Evolutionary conservation across 1,140 invertebrate genomes (phyloP), one percentile per base, ranked within the genome.

Genomic region (Mesaphorura yosii): DNA sequence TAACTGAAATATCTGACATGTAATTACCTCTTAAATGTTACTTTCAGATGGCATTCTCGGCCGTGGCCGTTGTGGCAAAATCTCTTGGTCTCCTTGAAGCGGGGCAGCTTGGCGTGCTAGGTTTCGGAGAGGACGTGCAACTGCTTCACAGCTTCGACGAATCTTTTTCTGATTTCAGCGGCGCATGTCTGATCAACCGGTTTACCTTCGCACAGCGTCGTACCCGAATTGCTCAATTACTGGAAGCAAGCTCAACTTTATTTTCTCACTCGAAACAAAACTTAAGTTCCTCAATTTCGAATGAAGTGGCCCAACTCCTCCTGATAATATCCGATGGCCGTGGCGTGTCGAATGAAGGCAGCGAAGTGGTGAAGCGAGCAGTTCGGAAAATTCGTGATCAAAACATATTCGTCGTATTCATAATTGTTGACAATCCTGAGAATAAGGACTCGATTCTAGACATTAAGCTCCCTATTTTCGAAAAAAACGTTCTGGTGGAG

Each of bases 251-350:
- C 15, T 80, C 81, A 1, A 78, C 79, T 1, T 75, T 85, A 68
- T 83, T 89, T 60, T 25, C 27, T 7, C 45, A 38, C n/a, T 27
- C 49, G 4, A 34, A 34, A n/a, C 10, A 34, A 34, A 34, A 34
- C n/a, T n/a, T 10, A 34, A 62, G 76, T 75, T 58, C 23, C 56
- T 49, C 68, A 65, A 38, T 70, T 22, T 40, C 66, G 23, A 68
- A 70, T n/a, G 75, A 80, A 53, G 80, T 80, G 58, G 84, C 88
- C 0, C 95, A 97, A 72, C 70, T 98, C 10, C 68, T 98, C 49
- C 72, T 98, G 14, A 81, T 99, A 26, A 75, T 99, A 5, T 92
- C 90, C 37, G 95, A 99, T 75, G 95, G 95, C 0, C 77, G 90
- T 42, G 89, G 88, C 1, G 78, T 96, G 41, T 88, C 88, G 69